Percentiles rank a stretch among this genome's conserved stretches.
Conservation (phyloP, 2,888 invertebrate species). For the Cartodere bifasciata region DNA sequence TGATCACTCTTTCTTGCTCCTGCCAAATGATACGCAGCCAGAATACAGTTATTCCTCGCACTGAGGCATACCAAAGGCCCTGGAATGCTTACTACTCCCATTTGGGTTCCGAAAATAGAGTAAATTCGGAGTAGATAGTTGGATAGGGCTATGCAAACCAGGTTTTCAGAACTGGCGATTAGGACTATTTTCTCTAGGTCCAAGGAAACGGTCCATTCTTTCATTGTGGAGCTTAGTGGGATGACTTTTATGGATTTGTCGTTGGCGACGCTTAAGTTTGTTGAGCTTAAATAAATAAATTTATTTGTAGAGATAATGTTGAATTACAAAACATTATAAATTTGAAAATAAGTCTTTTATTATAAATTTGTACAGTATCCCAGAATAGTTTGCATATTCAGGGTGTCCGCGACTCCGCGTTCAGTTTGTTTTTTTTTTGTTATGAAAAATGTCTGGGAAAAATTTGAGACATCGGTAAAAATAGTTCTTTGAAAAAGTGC, state of each 20-base stretch:
- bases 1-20: conserved; percentile 40
- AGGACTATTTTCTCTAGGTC: conserved; percentile 69
- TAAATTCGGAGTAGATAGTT: conserved; percentile 68
- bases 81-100: conserved; percentile 58
- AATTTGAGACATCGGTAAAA: too few relatives aligned
- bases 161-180: conserved; percentile 51
- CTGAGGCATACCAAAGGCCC: conserved; percentile 60
- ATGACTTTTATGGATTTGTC: conserved; percentile 67
- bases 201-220: conserved; percentile 76
- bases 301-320: too few relatives aligned
- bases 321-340: too few relatives aligned
- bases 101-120: conserved; percentile 77
- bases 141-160: conserved; percentile 70
- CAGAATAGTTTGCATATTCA: too few relatives aligned
- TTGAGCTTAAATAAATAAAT: too few relatives aligned
- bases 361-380: too few relatives aligned
- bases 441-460: too few relatives aligned
- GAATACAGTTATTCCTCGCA: conserved; percentile 45
- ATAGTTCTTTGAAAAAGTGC: too few relatives aligned
- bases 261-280: too few relatives aligned
- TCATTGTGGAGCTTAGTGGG: conserved; percentile 58
- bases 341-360: too few relatives aligned
- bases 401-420: too few relatives aligned
- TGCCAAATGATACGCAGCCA: conserved; percentile 55
- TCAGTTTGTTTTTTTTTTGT: too few relatives aligned